Evolutionary conservation across 2,113 vertebrate species (phyloP).

Genomic region (Cyanoramphus novaezelandiae): DNA sequence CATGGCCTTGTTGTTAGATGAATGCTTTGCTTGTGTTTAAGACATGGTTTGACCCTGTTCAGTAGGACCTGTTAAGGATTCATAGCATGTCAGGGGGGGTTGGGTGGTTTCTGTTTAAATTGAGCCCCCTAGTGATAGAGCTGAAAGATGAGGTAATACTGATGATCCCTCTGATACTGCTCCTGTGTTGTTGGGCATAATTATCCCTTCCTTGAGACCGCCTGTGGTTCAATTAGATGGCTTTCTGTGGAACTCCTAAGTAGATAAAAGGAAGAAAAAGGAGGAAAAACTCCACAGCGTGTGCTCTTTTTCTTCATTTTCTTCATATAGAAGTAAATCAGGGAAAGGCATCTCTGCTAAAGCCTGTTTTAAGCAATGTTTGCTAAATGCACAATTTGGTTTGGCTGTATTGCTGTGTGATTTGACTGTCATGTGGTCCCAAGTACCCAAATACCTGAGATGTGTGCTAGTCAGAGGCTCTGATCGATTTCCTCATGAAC

Average conservation of each 20-base stretch:
- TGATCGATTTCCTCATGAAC: background rate
- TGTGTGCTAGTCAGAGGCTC: background rate
- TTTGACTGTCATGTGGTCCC: background rate
- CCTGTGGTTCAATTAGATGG: background rate
- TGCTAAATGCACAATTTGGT: background rate
- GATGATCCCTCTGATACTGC: background rate
- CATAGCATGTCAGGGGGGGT: accelerated
- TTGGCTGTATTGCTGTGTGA: background rate
- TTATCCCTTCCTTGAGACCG: background rate
- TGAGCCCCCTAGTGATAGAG: background rate
- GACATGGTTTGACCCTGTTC: accelerated
- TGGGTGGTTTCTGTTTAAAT: background rate
- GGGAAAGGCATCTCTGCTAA: background rate
- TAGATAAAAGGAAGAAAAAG: background rate
- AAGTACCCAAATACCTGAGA: background rate
- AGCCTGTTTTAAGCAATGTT: background rate
- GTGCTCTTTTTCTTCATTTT: background rate
- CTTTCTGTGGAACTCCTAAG: background rate
- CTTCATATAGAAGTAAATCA: background rate
- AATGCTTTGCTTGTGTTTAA: too few relatives aligned
- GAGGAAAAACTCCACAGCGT: background rate
- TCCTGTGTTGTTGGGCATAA: background rate
- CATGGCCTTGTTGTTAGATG: background rate
- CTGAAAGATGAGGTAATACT: background rate
- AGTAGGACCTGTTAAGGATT: background rate